Evolutionary conservation across 2,888 invertebrate genomes (phyloP), one percentile per base, ranked within the genome.

Genomic region (Parnassius mnemosyne): DNA sequence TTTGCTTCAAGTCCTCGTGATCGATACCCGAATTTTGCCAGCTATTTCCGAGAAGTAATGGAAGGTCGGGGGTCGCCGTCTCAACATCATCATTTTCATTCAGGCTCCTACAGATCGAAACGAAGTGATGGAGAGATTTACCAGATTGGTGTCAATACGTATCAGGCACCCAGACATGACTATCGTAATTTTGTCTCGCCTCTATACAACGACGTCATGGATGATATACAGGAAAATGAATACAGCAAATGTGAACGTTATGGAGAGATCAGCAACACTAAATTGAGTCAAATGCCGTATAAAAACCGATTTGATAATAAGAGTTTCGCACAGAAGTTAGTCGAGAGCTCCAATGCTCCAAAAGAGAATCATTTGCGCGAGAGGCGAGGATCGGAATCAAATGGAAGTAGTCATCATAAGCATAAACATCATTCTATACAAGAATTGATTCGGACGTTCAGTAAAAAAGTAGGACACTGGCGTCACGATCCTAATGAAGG

Each of bases 391-490:
- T 90, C 90, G 9, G 87, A 81, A 16, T 86, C 88, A 13, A 84
- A 83, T 66, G 69, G 71, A 9, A 82, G 81, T 68, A 79, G 84
- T 16, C 68, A 68, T 43, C 77, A 75, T 72, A 86, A 78, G 53
- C 92, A 94, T 71, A 94, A 94, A 75, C 94, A 93, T 75, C 94
- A 95, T 81, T 94, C 95, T 41, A 95, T 96, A 73, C 95, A 96
- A 75, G 96, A 96, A 75, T 84, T 96, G 81, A 94, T 96, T 57
- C 92, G 95, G 69, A 94, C 95, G 73, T 95, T 96, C 70, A 94
- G 95, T 34, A 95, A 95, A 77, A 95, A 94, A 80, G 93, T 96
- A 57, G 94, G 95, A 34, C 93, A 95, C 71, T 96, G 95, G 93
- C 92, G 95, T 53, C 90, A 93, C 60, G 94, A 94, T 66, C 66